Base-by-base conservation (phyloP, 2,888 invertebrate genomes). In the Pyrrhosoma nymphula region DNA sequence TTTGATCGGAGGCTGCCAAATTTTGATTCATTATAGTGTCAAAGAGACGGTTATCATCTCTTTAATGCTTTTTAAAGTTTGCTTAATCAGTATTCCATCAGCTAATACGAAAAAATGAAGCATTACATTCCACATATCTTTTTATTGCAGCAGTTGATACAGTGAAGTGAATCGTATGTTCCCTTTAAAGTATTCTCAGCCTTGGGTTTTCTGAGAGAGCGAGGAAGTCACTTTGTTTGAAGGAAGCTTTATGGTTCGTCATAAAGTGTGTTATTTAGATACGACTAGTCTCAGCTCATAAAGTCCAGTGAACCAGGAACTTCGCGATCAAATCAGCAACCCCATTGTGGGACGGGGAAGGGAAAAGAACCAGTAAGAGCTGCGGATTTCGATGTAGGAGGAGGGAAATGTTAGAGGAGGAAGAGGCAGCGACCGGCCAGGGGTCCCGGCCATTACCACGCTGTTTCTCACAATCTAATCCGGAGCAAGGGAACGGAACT, bases 241-340 rank as follows among this genome's bases (percentile, higher is more conserved):
- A 35, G 35, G 82, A 14, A 82, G 82, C 35, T 82, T 82, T 82
- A 82, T 82, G 18, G 35, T 35, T 82, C 12, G 35, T 14, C 82
- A 35, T 82, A 82, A 82, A 82, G 16, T 82, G 82, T 35, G 30
- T 82, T 82, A 30, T 82, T 82, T 82, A 35, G 82, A 82, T 82
- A 18, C 82, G 82, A 35, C 14, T 35, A 14, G 14, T 82, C 35
- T n/a, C 82, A 82, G 26, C 30, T 82, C 82, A 35, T 82, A 82
- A 82, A 82, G 82, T 82, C 82, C 30, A 18, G 30, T 18, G 82
- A 35, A 82, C 82, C 82, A 18, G 30, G 35, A 82, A 82, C 30
- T 82, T 18, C 12, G 30, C 35, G 35, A 82, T 82, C 82, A 30
- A 35, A 82, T 82, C 82, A 75, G 30, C 75, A 30, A 35, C 69